phyloP scores from a whole-genome alignment of 2,888 invertebrate species.

The Zootermopsis nevadensis region DNA sequence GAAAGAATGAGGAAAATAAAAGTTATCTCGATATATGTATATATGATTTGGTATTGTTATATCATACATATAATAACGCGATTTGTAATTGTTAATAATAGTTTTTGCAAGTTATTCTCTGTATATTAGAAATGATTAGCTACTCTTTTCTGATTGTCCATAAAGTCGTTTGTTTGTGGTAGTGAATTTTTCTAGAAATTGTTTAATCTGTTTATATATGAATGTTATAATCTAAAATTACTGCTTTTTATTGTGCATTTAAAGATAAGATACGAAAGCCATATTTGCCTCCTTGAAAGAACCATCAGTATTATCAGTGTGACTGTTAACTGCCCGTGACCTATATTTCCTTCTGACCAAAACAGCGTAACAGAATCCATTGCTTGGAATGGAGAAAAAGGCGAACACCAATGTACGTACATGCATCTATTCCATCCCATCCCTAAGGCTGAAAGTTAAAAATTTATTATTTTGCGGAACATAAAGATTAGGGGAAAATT shows the following conservation, averaged over 20 bases:
- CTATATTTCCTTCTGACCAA: neutral
- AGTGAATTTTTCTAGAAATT: conserved; percentile 15
- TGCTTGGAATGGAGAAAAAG: neutral
- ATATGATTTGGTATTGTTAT: conserved; percentile 17
- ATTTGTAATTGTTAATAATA: conserved; percentile 30
- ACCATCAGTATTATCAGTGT: neutral
- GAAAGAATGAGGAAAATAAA: neutral
- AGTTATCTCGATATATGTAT: neutral
- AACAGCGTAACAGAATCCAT: neutral
- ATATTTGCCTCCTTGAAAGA: neutral
- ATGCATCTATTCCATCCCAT: conserved; percentile 42
- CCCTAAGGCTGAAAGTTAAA: conserved; percentile 24
- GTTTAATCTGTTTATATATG: conserved; percentile 25
- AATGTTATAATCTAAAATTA: neutral
- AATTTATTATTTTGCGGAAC: conserved; percentile 38
- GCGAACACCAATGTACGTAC: conserved; percentile 42
- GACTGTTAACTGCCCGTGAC: neutral
- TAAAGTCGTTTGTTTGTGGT: conserved; percentile 32
- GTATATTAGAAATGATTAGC: conserved; percentile 8
- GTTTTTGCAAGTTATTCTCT: conserved; percentile 7
- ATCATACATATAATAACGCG: neutral
- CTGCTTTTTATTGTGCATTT: neutral
- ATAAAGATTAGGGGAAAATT: conserved; percentile 10
- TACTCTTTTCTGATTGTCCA: conserved; percentile 27
- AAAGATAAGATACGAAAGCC: neutral